Base-by-base conservation (phyloP, 1,140 invertebrate species). In the Dinoponera quadriceps region DNA sequence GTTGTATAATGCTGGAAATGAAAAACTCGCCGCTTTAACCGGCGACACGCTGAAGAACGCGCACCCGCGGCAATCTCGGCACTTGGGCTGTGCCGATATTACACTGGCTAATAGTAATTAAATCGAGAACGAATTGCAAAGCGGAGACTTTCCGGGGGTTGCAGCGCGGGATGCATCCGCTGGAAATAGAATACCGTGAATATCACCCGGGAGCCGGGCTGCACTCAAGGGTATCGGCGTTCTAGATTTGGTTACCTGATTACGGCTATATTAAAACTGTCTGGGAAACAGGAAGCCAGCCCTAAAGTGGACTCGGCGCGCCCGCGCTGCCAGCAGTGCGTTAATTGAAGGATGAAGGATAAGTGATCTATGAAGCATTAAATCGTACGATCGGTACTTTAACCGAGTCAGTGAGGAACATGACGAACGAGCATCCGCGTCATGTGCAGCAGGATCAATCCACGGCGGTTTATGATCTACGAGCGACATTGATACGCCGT, bases 361-460 rank as follows among this genome's bases (percentile, higher is more conserved):
- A 59, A 80, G 65, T 80, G 75, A 78, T 69, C 75, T 68, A 69
- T 78, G 49, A 57, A 59, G 51, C 51, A 80, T 80, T 71, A 59
- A 80, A 69, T 71, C 71, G 54, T 69, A 51, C 29, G 65, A 80
- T 57, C 63, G 33, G 33, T 38, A 80, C 38, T 78, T 78, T 78
- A 78, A 71, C n/a, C 44, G 51, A 69, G 33, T 78, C 51, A 25
- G 2, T 71, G 38, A 27, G 27, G 75, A 71, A 71, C 14, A 33
- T 80, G 75, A 80, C 33, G 54, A 80, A 80, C 75, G 51, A 71
- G 65, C 75, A 25, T 59, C 51, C 18, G 57, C 44, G 63, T 80
- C 51, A 44, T 16, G 51, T 27, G 22, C 75, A 57, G n/a, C 29
- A n/a, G 25, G 18, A 80, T 71, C 48, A 78, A 78, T 80, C 29